Evolutionary conservation across 2,888 invertebrate species (phyloP), one percentile per base, ranked within the genome.

Genomic region (Synanthedon vespiformis): DNA sequence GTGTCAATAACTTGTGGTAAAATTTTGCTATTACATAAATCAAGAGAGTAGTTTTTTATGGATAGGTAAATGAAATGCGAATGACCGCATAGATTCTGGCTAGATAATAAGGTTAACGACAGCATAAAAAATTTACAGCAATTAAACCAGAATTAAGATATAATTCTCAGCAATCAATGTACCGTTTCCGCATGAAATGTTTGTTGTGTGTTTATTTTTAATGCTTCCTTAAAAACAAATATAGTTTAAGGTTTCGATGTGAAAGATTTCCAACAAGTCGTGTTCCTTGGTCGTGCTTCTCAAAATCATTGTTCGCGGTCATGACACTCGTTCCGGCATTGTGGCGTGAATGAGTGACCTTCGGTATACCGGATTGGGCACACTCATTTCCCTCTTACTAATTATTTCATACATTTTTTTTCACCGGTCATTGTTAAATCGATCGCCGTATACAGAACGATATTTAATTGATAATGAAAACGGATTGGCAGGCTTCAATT

Each of bases 291-390:
- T 16, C 49, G 40, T 27, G 47, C 47, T 47, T 34, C 34, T 48
- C 44, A 44, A n/a, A 44, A 44, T 44, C 44, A 44, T 44, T 44
- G 44, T 44, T 44, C 44, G 14, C n/a, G 14, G 44, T 44, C 44
- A n/a, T 34, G 16, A 13, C 27, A 53, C 53, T 52, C 51, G 55
- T 55, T 57, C 57, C 57, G 56, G 56, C 54, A 52, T 34, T 34
- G 18, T 53, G 40, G 47, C 50, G 51, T 44, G 44, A 51, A 48
- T 41, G 53, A 40, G 51, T 54, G 53, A 57, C 58, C 58, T 59
- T 59, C 55, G 50, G 14, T 41, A 27, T 58, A 54, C 58, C 58
- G 57, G 58, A 57, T 57, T 56, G 53, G 44, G 48, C 48, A 40
- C 41, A 54, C 55, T 55, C 22, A 22, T 48, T 56, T 54, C 54